Conservation (phyloP, 2,113 vertebrate genomes). For the Heloderma charlesbogerti region DNA sequence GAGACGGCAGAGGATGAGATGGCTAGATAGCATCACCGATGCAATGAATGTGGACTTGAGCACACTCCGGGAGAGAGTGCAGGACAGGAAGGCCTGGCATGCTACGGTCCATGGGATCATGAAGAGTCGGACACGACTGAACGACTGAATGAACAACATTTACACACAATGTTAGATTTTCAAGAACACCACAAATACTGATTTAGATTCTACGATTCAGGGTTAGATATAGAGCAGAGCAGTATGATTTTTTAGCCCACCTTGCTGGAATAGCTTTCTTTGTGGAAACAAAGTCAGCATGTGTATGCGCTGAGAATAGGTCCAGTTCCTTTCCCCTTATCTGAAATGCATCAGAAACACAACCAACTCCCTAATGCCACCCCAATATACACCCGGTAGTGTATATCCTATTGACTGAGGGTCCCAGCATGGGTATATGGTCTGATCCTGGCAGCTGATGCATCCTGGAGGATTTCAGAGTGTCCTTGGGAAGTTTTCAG, state of each 20-base stretch:
- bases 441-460: neutral
- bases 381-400: neutral
- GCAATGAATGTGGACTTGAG: too few relatives aligned
- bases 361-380: neutral
- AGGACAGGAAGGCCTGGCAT: too few relatives aligned
- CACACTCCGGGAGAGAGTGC: too few relatives aligned
- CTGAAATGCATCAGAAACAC: neutral
- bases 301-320: neutral
- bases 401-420: neutral
- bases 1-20: too few relatives aligned
- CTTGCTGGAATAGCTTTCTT: neutral
- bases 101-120: too few relatives aligned
- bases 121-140: too few relatives aligned
- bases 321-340: neutral
- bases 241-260: neutral
- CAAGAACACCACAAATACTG: neutral
- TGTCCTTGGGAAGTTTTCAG: neutral
- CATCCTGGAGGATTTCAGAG: neutral
- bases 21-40: too few relatives aligned
- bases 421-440: neutral
- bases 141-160: too few relatives aligned
- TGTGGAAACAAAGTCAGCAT: neutral
- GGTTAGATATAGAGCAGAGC: neutral
- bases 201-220: neutral
- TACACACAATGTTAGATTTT: conserved; percentile 1